Base-by-base conservation (phyloP, 2,888 invertebrate species). In the Rhimphoctona megacephalus region DNA sequence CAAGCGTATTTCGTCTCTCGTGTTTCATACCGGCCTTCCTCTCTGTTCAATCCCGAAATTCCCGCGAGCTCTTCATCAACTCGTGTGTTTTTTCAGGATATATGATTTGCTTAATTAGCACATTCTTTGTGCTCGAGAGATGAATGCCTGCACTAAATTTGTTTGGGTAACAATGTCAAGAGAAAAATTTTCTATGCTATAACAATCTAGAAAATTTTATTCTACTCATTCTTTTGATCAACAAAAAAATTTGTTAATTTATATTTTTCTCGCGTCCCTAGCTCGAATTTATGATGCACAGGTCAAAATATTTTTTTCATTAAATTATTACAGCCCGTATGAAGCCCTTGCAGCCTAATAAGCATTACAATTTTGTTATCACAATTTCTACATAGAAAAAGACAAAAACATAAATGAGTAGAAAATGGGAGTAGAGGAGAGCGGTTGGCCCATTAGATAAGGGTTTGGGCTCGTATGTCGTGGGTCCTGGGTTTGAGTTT, bases 41-140 rank as follows among this genome's bases (percentile, higher is more conserved):
- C 43, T 11, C 17, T n/a, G 43, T 43, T 30, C 17, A 36, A 57
- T 33, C 46, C 43, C 66, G 22, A 25, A 43, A 30, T 54, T 54
- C 22, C 73, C 73, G 3, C 73, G 36, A 54, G 61, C 61, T 61
- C 39, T 67, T 52, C 33, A 17, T 70, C 46, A 46, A 69, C 25
- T 33, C 78, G 39, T 43, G 61, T 73, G n/a, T 39, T 69, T 74
- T 66, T 81, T 77, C 22, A 43, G 43, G 52, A 74, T 64, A 39
- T 46, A 17, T 52, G 52, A 70, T 85, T 85, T 81, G 64, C 70
- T 76, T 73, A 73, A 83, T 78, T 78, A 78, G 30, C 43, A 49
- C 25, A 19, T 72, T 30, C 30, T 33, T 39, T 66, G 33, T 46
- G 8, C 22, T 66, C 17, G 66, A 30, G 49, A 9, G 36, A 52